A percentile compares a stretch with the other conserved stretches of the same genome.
These are phyloP conservation scores for Hippoglossus stenolepis DNA, from an alignment of 2,113 vertebrate genomes.

Conservation along the genomic window DNA sequence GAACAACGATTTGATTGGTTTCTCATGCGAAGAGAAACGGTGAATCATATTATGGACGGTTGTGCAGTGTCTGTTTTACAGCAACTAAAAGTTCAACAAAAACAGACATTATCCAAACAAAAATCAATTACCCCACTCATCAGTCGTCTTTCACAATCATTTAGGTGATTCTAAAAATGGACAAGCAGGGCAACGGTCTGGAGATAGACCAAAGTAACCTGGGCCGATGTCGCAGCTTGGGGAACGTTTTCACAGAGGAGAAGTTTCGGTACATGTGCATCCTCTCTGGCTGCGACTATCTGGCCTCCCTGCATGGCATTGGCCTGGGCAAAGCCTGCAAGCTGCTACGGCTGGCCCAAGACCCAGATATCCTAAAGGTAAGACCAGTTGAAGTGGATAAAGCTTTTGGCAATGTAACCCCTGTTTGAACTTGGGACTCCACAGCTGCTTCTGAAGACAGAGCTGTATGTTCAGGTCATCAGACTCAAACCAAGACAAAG, in stretches of 20 bases:
- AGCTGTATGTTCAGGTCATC: not conserved
- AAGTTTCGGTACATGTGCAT: constrained; percentile 99
- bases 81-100: not conserved
- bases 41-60: too few species aligned
- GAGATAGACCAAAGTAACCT: constrained; percentile 92
- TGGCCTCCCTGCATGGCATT: constrained; percentile 94
- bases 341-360: constrained; percentile 90
- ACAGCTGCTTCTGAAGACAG: too few species aligned
- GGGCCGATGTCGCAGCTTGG: constrained; percentile 91
- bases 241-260: constrained; percentile 95
- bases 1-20: too few species aligned
- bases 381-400: constrained; percentile 2
- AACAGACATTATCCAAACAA: not conserved
- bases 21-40: too few species aligned
- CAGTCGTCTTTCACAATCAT: not conserved
- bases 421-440: not conserved
- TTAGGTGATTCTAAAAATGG: constrained; percentile 98
- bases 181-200: constrained; percentile 93
- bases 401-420: not conserved
- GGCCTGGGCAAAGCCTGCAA: constrained; percentile 97
- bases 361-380: constrained; percentile 96
- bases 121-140: not conserved
- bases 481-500: not conserved
- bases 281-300: constrained; percentile 98
- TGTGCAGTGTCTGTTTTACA: not conserved